Conservation (phyloP, 2,797 vertebrate species). For the Oceanodroma leucorhoa region DNA sequence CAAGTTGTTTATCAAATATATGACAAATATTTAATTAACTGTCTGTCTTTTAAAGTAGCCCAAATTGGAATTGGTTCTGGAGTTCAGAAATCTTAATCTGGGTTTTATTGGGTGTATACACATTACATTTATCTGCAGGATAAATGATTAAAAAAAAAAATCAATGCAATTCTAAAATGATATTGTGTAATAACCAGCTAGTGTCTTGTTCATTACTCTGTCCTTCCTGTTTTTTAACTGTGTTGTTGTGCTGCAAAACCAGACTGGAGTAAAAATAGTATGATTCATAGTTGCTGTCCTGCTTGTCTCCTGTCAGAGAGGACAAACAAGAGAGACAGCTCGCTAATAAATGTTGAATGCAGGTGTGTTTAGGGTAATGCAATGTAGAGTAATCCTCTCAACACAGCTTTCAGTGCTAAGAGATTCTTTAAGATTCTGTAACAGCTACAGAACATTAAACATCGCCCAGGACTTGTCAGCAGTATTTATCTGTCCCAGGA, state of each 20-base stretch:
- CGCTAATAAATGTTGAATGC: not conserved
- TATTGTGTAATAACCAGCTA: not conserved
- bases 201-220: not conserved
- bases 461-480: not conserved
- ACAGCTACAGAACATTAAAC: not conserved
- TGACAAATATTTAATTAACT: not conserved
- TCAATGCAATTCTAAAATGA: not conserved
- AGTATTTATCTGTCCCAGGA: not conserved
- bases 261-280: not conserved
- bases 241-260: not conserved
- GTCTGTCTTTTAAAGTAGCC: not conserved
- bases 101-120: not conserved
- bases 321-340: constrained; percentile 10
- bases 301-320: not conserved
- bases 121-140: not conserved
- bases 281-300: not conserved
- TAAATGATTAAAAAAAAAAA: not conserved
- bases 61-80: not conserved
- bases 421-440: not conserved
- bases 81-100: not conserved
- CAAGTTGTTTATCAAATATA: not conserved
- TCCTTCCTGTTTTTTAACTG: constrained; percentile 35
- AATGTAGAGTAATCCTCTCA: not conserved
- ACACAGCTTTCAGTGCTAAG: not conserved
- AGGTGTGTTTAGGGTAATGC: not conserved